Percentiles rank a stretch among this genome's conserved stretches.
phyloP scores from a whole-genome alignment of 1,140 invertebrate species.

The Drosophila pseudoananassae region DNA sequence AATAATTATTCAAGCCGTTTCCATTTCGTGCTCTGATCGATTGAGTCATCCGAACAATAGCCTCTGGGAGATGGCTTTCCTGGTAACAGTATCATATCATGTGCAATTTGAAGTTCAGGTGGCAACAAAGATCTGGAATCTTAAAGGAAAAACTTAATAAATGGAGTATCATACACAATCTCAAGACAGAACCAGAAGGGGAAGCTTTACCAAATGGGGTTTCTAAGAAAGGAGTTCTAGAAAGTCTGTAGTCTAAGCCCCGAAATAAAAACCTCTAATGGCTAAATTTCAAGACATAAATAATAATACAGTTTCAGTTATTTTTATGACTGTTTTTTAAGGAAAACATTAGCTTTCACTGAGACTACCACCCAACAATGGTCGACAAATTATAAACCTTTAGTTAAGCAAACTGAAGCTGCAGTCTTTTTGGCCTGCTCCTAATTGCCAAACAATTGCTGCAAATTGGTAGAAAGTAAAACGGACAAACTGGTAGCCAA shows the following conservation, averaged over 20 bases:
- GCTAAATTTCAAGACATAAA: constrained; percentile 4
- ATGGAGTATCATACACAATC: too few relatives aligned
- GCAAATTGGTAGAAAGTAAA: constrained; percentile 80
- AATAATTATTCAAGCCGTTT: constrained; percentile 44
- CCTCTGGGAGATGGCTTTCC: constrained; percentile 32
- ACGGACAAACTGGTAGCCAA: constrained; percentile 29
- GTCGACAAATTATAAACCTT: constrained; percentile 70
- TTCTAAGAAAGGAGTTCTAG: too few relatives aligned
- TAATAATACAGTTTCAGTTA: neutral
- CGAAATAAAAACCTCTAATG: too few relatives aligned
- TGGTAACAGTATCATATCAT: constrained; percentile 26
- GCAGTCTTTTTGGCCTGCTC: constrained; percentile 12
- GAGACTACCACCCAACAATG: constrained; percentile 39
- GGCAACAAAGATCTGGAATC: neutral
- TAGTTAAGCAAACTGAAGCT: constrained; percentile 68
- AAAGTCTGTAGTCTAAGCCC: too few relatives aligned
- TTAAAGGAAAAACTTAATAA: neutral
- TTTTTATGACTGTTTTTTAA: neutral
- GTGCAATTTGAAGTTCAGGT: constrained; percentile 3
- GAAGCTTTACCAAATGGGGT: too few relatives aligned
- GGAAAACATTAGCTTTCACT: constrained; percentile 59
- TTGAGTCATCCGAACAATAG: constrained; percentile 35
- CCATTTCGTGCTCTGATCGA: constrained; percentile 39
- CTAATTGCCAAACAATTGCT: constrained; percentile 70
- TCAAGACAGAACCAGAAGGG: too few relatives aligned